Evolutionary conservation across 53 echinoderm and acorn worm genomes (phyloP), one percentile per base, ranked within the genome.

Genomic region (Holothuria leucospilota): DNA sequence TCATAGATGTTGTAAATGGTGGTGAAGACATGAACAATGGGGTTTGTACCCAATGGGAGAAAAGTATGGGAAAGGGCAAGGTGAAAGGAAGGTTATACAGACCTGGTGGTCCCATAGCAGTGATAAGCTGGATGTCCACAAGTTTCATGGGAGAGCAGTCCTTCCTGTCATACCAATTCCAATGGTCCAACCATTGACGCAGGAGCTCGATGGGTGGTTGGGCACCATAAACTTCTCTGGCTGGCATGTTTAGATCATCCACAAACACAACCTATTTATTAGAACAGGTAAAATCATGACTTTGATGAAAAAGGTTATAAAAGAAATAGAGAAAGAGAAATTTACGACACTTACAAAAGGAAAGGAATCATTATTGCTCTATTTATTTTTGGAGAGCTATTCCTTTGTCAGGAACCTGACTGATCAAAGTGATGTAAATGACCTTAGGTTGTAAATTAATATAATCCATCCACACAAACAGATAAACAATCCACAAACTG

Each of bases 91-190:
- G 41, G 4, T 1, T 21, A 14, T 52, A 52, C 21, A 52, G n/a
- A 94, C 94, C 96, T 67, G 96, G 96, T 29, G 96, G 96, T 24
- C 96, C 96, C 96, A 96, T 96, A 29, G 94, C 96, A 14, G 96
- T 94, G 81, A 96, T 96, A 29, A 96, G 85, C 87, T 96, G 96
- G 67, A 96, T 93, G 59, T 96, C 96, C 6, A 91, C 90, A 39
- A 96, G 94, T 61, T 93, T 92, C 94, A 94, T 94, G 49, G 96
- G 87, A 8, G 93, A 82, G 71, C 96, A 96, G 61, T 96, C 96
- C 64, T 96, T 96, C 86, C 85, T 85, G 75, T 96, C 96, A 51
- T 96, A 96, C 96, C 96, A 96, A 67, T 96, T 94, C 96, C 94
- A 96, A 69, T 96, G 96, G 65, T 94, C 96, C 63, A 94, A 42